A percentile compares a stretch with the other conserved stretches of the same genome.
These are phyloP conservation scores for Mesocricetus auratus DNA, from an alignment of 2,113 vertebrate genomes.

Conservation along the genomic window DNA sequence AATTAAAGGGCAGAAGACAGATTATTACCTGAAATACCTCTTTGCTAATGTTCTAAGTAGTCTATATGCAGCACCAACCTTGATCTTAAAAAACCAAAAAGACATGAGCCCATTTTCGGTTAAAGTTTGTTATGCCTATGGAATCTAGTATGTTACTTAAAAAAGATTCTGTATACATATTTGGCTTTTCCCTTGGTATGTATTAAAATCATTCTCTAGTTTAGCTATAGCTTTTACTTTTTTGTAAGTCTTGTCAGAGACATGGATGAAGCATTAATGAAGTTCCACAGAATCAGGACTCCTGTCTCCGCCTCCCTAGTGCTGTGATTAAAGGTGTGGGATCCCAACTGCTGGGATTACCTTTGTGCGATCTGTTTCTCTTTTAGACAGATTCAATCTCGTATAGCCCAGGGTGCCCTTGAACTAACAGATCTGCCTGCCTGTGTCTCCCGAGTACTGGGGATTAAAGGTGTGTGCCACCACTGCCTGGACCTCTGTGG, in stretches of 20 bases:
- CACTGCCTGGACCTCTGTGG: no score
- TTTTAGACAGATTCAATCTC: no score
- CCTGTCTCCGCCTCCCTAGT: no score
- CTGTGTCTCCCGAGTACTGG: no score
- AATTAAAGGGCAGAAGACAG: constrained; percentile 3
- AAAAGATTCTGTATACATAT: neutral
- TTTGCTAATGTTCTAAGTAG: neutral
- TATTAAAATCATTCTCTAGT: neutral
- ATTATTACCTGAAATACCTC: neutral
- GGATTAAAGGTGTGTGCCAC: no score
- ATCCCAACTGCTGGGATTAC: no score
- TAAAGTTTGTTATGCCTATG: constrained; percentile 30
- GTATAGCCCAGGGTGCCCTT: no score
- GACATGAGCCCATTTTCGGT: neutral
- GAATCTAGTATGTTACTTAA: constrained; percentile 20
- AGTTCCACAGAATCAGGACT: neutral
- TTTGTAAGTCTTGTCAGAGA: neutral
- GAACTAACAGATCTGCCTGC: no score
- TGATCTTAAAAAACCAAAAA: neutral
- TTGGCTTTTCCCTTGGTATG: neutral
- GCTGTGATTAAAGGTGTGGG: no score
- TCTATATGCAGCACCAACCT: neutral
- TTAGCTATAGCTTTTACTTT: neutral
- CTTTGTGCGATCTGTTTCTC: no score
- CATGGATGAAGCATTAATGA: neutral